Evolutionary conservation across 37 sponge, comb jelly and placozoan species (phyloP), one percentile per base, ranked within the genome.

Genomic region (Amphimedon queenslandica): DNA sequence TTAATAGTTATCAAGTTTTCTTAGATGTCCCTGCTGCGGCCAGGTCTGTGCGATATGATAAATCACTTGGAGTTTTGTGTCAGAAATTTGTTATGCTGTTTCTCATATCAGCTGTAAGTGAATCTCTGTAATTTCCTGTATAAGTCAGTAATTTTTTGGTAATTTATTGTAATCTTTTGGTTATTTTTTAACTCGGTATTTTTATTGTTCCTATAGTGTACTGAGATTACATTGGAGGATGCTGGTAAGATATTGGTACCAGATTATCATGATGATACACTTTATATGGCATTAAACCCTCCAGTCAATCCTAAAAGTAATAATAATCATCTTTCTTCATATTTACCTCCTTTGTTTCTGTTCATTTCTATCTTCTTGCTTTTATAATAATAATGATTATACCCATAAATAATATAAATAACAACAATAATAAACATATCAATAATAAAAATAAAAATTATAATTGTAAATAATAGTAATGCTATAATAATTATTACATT

Each of bases 41-140:
- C 29, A 25, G 71, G 25, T 70, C 71, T 47, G 66, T 56, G 25
- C 63, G 87, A 0, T 77, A 72, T 72, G 95, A 94, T 58, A 84
- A 84, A 61, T 87, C 88, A 23, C 82, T 94, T 3, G 95, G 95
- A 3, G 69, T 81, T 32, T 80, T 94, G 37, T 88, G 90, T 77
- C 95, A 94, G 71, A 90, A 90, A 77, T 94, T 94, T 76, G 66
- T 94, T 77, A 94, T 94, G 95, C 78, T 94, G 39, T 85, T 94
- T 63, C 80, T 94, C 21, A 68, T 84, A 39, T 58, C 92, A 41
- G 88, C 92, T 30, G 92, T 90, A 30, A 84, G 90, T 67, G 11
- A 3, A 4, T 29, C 18, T 25, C 69, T 20, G 10, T 39, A 67
- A 16, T 40, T 34, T 30, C 18, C 64, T 20, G 1, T 4, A n/a